These are phyloP conservation scores for Geopemphigus sp. DNA, from an alignment of 1,140 invertebrate genomes.

Conservation along the genomic window DNA sequence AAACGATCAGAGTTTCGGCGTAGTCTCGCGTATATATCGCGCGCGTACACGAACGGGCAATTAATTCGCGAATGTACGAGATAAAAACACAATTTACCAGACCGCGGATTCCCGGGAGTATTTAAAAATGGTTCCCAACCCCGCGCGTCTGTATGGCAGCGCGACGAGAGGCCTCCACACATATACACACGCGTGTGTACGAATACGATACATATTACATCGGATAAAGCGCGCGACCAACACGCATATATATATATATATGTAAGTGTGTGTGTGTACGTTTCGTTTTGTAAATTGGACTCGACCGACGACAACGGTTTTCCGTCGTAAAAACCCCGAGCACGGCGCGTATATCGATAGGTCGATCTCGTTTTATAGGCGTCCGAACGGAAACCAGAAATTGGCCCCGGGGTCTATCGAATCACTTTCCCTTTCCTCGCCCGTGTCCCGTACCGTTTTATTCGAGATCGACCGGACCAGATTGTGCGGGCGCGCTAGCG, in stretches of 20 bases:
- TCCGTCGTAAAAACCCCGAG: constrained; percentile 29
- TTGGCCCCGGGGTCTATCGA: constrained; percentile 18
- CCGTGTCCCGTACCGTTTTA: not conserved
- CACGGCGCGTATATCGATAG: constrained; percentile 15
- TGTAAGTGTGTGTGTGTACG: not conserved
- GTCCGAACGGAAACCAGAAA: constrained; percentile 40
- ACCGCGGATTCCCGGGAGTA: constrained; percentile 31
- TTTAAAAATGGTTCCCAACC: constrained; percentile 19
- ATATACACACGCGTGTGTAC: not conserved
- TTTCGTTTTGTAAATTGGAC: constrained; percentile 40
- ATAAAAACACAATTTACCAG: constrained; percentile 48
- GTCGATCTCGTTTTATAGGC: constrained; percentile 47
- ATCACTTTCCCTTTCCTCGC: constrained; percentile 6
- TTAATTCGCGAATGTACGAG: constrained; percentile 41
- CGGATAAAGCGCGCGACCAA: not conserved
- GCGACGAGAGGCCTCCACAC: not conserved
- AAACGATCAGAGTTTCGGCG: constrained; percentile 28
- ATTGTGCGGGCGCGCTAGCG: not conserved
- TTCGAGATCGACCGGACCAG: constrained; percentile 9
- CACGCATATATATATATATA: not conserved
- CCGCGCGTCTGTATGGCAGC: not conserved
- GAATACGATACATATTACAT: not conserved
- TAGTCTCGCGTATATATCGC: not conserved
- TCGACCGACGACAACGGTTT: not conserved
- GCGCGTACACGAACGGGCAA: not conserved